These are phyloP conservation scores for Sciaenops ocellatus DNA, from an alignment of 2,797 vertebrate species.

Conservation along the genomic window DNA sequence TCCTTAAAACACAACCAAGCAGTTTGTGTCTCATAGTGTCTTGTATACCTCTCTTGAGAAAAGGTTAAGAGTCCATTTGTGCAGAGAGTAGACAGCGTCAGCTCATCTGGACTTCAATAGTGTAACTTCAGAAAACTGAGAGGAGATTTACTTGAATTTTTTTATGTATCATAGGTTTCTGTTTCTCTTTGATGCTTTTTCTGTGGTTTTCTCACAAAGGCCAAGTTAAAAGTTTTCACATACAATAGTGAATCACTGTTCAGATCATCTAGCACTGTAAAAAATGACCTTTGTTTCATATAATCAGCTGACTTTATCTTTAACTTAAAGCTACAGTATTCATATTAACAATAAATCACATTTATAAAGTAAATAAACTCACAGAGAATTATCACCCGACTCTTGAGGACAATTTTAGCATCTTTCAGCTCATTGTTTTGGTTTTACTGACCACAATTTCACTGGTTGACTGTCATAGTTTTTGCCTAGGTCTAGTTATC, in stretches of 20 bases:
- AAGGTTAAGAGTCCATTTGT: conserved; percentile 18
- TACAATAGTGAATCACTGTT: not conserved
- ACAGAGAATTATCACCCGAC: too few species aligned
- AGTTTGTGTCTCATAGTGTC: conserved; percentile 1
- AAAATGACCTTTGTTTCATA: not conserved
- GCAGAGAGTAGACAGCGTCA: conserved; percentile 2
- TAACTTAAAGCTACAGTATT: not conserved
- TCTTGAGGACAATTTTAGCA: too few species aligned
- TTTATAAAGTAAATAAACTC: too few species aligned
- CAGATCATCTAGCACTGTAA: not conserved
- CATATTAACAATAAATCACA: too few species aligned
- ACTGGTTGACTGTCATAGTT: too few species aligned
- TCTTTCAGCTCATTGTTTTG: too few species aligned
- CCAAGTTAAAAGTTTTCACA: not conserved
- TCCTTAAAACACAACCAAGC: conserved; percentile 4
- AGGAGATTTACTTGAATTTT: not conserved
- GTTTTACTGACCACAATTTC: too few species aligned
- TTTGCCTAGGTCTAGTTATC: too few species aligned
- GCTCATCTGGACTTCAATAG: not conserved
- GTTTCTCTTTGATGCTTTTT: not conserved
- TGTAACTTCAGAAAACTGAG: not conserved
- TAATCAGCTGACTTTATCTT: not conserved
- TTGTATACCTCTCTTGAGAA: conserved; percentile 10
- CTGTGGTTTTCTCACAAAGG: not conserved
- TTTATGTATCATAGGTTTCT: not conserved